Base-by-base conservation (phyloP, 2,888 invertebrate genomes). In the Acronicta alni region DNA sequence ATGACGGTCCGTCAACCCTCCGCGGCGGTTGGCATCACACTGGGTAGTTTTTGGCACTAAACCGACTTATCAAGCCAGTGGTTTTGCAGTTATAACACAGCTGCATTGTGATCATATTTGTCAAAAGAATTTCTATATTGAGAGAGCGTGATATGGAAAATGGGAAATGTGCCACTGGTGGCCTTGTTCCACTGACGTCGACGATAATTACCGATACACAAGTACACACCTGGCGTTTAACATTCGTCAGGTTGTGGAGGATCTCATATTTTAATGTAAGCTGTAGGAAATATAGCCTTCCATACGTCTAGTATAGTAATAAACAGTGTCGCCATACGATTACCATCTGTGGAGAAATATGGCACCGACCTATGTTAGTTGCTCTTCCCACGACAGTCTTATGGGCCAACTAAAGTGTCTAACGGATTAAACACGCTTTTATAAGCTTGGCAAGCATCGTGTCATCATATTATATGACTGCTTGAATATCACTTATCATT, bases 21-120 rank as follows among this genome's bases (percentile, higher is more conserved):
- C 80, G 66, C 85, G 73, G 70, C 76, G 80, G 81, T 84, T 89
- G 89, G 90, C 89, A 88, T 77, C 71, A 70, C 70, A 93, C 92
- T 91, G 88, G 84, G 84, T 82, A 66, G 84, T 76, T 89, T 88
- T 91, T 92, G 92, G 91, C 92, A 90, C 81, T 67, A 59, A 75
- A 78, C 67, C 67, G 69, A 79, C 79, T 83, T 87, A 85, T 82
- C 85, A 82, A 81, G 77, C 70, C 72, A 67, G 18, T 60, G 72
- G 67, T 83, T 70, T 61, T 81, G 76, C 72, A 75, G 65, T 67
- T 74, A 72, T 73, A 72, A 68, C n/a, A n/a, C 57, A 71, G 70
- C 62, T 71, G 68, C 68, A 71, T 67, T 77, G 69, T 67, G 63
- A 67, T 70, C 66, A 71, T 74, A 72, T 70, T 77, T 78, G 72